Evolutionary conservation across 2,797 vertebrate species (phyloP), one percentile per base, ranked within the genome.

Genomic region (Chromis chromis): DNA sequence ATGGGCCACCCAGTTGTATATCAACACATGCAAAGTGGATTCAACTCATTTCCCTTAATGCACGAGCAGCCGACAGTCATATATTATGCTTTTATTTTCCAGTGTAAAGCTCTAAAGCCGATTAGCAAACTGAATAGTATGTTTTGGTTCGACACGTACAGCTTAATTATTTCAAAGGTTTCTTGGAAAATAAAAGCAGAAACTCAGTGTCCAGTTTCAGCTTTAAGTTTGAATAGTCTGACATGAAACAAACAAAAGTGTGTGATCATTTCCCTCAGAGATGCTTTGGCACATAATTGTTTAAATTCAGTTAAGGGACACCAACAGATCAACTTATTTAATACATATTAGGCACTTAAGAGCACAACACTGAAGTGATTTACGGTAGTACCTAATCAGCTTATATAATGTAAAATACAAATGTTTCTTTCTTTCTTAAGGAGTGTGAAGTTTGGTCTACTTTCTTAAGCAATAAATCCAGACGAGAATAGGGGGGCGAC

Each of bases 51-150:
- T 28, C 16, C 10, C 59, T 64, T 11, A 12, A 60, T 63, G 14
- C 42, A 55, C 39, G 49, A 66, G 36, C 22, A 21, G 57, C 42
- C 66, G 46, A 28, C 28, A 13, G 52, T 49, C 44, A 22, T 22
- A 73, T 24, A 68, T 19, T n/a, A 49, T 21, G 19, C 46, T 75
- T 72, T 64, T 22, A 77, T 50, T 81, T 81, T 44, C 13, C 42
- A 55, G 63, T n/a, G 44, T 42, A 68, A 79, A 78, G 76, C 83
- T 66, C 64, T 82, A 73, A 81, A 69, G 61, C 58, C 79, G 85
- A 92, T 79, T 80, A 84, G 33, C n/a, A 63, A 54, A 44, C 59
- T 87, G 82, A 81, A 84, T 64, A 78, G 46, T 78, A 49, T 81
- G 84, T 83, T 91, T 76, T 74, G 65, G 69, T 82, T 79, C 42